phyloP scores from a whole-genome alignment of 2,797 vertebrate species.

The Naso thynnoides region DNA sequence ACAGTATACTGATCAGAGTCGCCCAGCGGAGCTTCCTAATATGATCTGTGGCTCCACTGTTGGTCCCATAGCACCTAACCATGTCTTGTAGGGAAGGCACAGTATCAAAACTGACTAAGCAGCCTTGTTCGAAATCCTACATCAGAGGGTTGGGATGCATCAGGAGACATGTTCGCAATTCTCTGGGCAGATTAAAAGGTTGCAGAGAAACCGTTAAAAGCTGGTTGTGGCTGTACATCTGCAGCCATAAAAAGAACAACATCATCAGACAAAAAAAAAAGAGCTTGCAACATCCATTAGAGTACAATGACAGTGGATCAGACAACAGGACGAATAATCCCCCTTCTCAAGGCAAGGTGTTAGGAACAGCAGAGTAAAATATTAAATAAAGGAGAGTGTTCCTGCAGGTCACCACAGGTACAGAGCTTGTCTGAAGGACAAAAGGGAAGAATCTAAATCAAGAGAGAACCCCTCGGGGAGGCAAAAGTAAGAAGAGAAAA shows the following conservation, averaged over 20 bases:
- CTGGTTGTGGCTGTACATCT: too few relatives aligned
- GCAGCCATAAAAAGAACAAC: not conserved
- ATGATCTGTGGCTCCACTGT: not conserved
- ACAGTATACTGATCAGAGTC: not conserved
- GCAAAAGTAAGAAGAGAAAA: not conserved
- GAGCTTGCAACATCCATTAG: not conserved
- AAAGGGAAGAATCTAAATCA: constrained; percentile 27
- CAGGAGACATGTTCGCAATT: too few relatives aligned
- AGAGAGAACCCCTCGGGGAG: constrained; percentile 30
- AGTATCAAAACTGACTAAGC: too few relatives aligned
- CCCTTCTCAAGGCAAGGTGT: not conserved
- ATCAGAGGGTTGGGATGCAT: too few relatives aligned
- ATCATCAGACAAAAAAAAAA: not conserved
- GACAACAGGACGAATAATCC: not conserved
- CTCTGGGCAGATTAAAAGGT: too few relatives aligned
- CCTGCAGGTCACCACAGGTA: not conserved
- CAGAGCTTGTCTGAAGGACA: not conserved
- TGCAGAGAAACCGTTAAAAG: too few relatives aligned
- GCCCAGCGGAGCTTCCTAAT: not conserved
- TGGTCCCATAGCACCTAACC: not conserved
- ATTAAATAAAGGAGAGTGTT: not conserved
- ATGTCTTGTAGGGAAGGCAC: too few relatives aligned
- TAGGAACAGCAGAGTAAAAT: not conserved
- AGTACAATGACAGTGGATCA: not conserved
- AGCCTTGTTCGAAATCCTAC: not conserved